These are phyloP conservation scores for Probosciger aterrimus DNA, from an alignment of 2,113 vertebrate species.

Conservation along the genomic window DNA sequence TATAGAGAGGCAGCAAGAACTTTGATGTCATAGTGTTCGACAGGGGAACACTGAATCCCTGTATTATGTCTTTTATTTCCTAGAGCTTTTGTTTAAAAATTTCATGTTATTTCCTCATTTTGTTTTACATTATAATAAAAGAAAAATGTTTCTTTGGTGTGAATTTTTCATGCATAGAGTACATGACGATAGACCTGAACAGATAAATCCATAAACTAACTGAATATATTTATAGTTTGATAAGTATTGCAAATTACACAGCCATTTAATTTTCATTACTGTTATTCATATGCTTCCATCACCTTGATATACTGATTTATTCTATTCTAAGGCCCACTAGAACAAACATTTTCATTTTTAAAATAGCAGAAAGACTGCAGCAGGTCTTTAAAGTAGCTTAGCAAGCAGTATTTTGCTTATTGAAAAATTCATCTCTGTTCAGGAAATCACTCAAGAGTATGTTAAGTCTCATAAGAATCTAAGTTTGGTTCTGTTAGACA, in stretches of 20 bases:
- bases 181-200: background rate
- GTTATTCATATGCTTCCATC: background rate
- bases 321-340: background rate
- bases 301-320: background rate
- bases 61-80: background rate
- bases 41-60: background rate
- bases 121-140: background rate
- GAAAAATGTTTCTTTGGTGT: background rate
- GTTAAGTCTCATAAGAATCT: background rate
- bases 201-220: background rate
- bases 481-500: background rate
- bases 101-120: background rate
- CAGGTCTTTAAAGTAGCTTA: background rate
- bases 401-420: background rate
- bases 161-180: background rate
- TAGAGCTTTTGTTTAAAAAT: background rate
- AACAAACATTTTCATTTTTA: background rate
- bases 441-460: background rate
- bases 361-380: background rate
- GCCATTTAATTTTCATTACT: background rate
- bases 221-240: background rate
- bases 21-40: background rate
- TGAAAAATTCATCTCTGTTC: background rate
- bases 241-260: background rate
- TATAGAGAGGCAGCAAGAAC: rapidly evolving